These are phyloP conservation scores for Gobio occitaniae DNA, from an alignment of 2,797 vertebrate genomes.

Conservation along the genomic window DNA sequence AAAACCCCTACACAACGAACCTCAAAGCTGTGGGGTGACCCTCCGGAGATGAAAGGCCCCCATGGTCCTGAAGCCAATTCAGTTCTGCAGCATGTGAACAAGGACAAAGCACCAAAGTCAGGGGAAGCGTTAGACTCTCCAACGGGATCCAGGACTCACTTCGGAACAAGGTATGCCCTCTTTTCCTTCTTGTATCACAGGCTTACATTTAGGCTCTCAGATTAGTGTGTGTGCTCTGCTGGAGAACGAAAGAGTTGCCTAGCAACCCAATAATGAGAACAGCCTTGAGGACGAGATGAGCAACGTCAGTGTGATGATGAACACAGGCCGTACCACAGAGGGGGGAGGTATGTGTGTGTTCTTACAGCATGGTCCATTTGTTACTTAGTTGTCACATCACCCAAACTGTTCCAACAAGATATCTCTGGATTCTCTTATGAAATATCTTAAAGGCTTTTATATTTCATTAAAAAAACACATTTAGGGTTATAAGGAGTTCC, in stretches of 20 bases:
- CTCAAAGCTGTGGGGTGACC: constrained; percentile 89
- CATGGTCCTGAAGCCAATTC: constrained; percentile 87
- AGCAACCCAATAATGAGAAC: constrained; percentile 71
- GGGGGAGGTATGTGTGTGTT: constrained; percentile 50
- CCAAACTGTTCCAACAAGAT: constrained; percentile 39
- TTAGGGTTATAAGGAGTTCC: not conserved
- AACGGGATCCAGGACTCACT: constrained; percentile 81
- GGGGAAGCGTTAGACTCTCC: constrained; percentile 83
- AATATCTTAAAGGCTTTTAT: constrained; percentile 24
- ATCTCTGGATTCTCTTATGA: constrained; percentile 23
- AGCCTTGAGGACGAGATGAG: constrained; percentile 66
- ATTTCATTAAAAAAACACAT: constrained; percentile 5
- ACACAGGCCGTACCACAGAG: constrained; percentile 55
- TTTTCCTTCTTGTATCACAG: constrained; percentile 50
- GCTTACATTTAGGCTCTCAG: constrained; percentile 61
- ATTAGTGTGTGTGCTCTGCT: constrained; percentile 63
- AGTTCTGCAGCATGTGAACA: constrained; percentile 89
- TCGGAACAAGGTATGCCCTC: constrained; percentile 83
- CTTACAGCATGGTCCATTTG: constrained; percentile 53
- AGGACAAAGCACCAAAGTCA: constrained; percentile 85
- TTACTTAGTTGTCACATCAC: constrained; percentile 52
- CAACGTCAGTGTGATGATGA: constrained; percentile 66
- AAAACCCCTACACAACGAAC: constrained; percentile 85
- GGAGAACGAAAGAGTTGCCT: constrained; percentile 70
- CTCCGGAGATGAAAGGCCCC: constrained; percentile 82